Evolutionary conservation across 2,113 vertebrate species (phyloP).

Genomic region (Nesogale talazaci): DNA sequence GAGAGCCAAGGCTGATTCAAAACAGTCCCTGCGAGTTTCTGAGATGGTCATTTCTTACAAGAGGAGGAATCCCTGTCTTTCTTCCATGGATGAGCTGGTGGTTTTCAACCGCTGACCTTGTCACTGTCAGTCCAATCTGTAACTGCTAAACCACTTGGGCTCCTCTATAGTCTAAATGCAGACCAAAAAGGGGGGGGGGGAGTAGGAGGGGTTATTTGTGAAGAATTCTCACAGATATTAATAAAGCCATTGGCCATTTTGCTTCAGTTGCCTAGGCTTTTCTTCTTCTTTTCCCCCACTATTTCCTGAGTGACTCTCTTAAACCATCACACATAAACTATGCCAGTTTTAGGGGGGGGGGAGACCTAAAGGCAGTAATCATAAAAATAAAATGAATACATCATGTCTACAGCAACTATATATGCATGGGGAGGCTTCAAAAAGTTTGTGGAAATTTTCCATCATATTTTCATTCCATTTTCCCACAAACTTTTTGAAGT

Average conservation of each 20-base stretch:
- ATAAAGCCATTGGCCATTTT: background rate
- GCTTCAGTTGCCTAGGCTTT: background rate
- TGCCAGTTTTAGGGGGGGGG: background rate
- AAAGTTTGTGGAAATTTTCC: no score
- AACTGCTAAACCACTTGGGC: no score
- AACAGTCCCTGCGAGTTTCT: no score
- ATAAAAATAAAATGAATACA: constrained; percentile 27
- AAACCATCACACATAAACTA: background rate
- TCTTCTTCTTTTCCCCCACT: background rate
- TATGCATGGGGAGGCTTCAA: no score
- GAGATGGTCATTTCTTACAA: no score
- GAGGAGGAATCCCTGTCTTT: no score
- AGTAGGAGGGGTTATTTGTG: background rate
- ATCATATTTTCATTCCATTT: no score
- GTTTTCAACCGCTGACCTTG: no score
- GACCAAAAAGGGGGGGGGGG: background rate
- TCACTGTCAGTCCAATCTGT: no score
- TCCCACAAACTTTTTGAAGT: no score
- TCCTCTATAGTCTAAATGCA: background rate
- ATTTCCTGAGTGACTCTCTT: background rate
- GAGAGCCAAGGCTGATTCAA: no score
- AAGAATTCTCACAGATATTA: background rate
- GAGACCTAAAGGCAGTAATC: background rate
- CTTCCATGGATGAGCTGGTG: no score
- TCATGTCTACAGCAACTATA: background rate